phyloP scores from a whole-genome alignment of 2,888 invertebrate genomes.

The Panzeria rudis region DNA sequence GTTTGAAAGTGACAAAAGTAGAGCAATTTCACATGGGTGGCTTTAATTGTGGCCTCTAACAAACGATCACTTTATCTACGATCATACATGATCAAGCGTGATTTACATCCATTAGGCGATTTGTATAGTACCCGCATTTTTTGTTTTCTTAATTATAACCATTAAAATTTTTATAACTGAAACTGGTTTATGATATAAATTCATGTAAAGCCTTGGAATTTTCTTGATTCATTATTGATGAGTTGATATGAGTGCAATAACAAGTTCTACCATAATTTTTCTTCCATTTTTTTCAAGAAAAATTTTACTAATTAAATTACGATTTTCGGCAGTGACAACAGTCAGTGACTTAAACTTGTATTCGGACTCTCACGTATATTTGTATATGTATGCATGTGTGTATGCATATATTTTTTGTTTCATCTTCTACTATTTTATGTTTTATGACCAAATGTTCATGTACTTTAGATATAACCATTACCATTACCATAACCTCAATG shows the following conservation, averaged over 20 bases:
- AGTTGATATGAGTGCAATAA: background rate
- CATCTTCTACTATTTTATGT: slow-evolving; percentile 30
- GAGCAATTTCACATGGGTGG: no score
- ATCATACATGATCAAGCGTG: no score
- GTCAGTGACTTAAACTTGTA: slow-evolving; percentile 40
- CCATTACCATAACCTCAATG: slow-evolving; percentile 52
- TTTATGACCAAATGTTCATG: slow-evolving; percentile 47
- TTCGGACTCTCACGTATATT: background rate
- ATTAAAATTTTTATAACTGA: background rate
- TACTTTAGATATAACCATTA: slow-evolving; percentile 23
- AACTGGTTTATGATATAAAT: background rate
- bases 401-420: background rate
- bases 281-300: background rate
- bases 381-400: background rate
- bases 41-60: no score
- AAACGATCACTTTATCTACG: no score
- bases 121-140: no score
- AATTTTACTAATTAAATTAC: slow-evolving; percentile 45
- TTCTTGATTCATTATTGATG: slow-evolving; percentile 20
- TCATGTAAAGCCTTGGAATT: background rate
- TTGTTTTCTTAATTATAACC: no score
- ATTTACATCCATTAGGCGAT: no score
- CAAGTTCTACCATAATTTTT: background rate
- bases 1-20: no score
- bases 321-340: slow-evolving; percentile 42